Evolutionary conservation across 2,113 vertebrate species (phyloP).

Genomic region (Etheostoma cragini): DNA sequence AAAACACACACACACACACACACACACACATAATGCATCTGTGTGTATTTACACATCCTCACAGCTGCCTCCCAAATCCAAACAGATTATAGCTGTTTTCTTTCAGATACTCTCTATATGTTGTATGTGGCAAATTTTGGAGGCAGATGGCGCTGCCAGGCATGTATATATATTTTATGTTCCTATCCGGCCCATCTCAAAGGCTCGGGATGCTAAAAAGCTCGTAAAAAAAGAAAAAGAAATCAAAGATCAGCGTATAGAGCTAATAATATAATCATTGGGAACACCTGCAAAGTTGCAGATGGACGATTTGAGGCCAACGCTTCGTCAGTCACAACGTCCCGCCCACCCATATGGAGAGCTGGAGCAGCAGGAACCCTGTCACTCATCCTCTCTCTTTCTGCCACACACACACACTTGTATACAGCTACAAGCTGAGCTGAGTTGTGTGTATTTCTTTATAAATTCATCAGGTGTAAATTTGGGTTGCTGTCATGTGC

Average conservation of each 20-base stretch:
- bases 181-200: slow-evolving; percentile 72
- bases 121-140: slow-evolving; percentile 57
- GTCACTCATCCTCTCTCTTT: slow-evolving; percentile 45
- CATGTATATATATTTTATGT: slow-evolving; percentile 86
- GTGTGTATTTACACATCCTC: slow-evolving; percentile 9
- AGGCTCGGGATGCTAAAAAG: slow-evolving; percentile 87
- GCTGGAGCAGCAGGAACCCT: slow-evolving; percentile 51
- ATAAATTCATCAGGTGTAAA: background rate
- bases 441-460: background rate
- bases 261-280: slow-evolving; percentile 99
- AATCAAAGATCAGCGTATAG: slow-evolving; percentile 96
- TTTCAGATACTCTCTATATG: slow-evolving; percentile 15
- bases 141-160: slow-evolving; percentile 93
- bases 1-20: slow-evolving; percentile 24
- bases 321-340: slow-evolving; percentile 88
- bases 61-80: background rate
- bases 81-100: slow-evolving; percentile 27
- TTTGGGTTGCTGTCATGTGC: background rate
- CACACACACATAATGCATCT: background rate
- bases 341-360: slow-evolving; percentile 97
- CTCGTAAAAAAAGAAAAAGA: slow-evolving; percentile 71
- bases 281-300: slow-evolving; percentile 98
- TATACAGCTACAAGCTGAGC: slow-evolving; percentile 73
- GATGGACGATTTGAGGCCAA: slow-evolving; percentile 95
- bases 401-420: slow-evolving; percentile 70